Evolutionary conservation across 2,888 invertebrate species (phyloP), one percentile per base, ranked within the genome.

Genomic region (Drosophila meridiana): DNA sequence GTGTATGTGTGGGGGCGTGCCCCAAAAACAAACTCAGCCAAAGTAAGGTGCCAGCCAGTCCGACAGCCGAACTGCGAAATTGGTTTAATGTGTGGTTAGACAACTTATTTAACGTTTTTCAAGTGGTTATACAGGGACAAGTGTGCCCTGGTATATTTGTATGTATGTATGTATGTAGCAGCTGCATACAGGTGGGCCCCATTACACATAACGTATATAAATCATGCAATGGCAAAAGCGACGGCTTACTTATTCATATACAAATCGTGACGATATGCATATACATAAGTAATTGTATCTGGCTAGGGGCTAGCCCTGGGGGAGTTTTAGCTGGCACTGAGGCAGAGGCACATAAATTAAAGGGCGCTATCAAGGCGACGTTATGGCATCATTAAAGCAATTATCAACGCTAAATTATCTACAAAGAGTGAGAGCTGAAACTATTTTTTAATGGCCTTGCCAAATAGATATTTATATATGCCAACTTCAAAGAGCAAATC

Each of bases 31-130:
- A 65, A 52, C 43, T 36, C 52, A 43, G 20, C 45, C 28, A 38
- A 69, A 43, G 36, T 59, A 70, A 85, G 85, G 86, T 82, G 83
- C 78, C 86, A 83, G 76, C 43, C 57, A 71, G 66, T 40, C 50
- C 47, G 59, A 50, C 61, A 59, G 52, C 13, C 26, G 42, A 13
- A 26, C 60, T 73, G 74, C 68, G 65, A 86, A 90, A 89, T 83
- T 82, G 90, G 90, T 87, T 89, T 90, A 87, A 87, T 87, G 84
- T 87, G 87, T 77, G 87, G 87, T 87, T 87, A 87, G 87, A 87
- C 87, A 87, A 87, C 90, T 87, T 87, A 87, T 87, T 87, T 83
- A 82, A 86, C 90, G 86, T 87, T 86, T 89, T 78, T 84, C 86
- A 90, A 90, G 90, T 87, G 90, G 87, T 82, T 86, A 72, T 84